Base-by-base conservation (phyloP, 30 jellyfish, hydroid and myxozoan species). In the Aurelia sp. region DNA sequence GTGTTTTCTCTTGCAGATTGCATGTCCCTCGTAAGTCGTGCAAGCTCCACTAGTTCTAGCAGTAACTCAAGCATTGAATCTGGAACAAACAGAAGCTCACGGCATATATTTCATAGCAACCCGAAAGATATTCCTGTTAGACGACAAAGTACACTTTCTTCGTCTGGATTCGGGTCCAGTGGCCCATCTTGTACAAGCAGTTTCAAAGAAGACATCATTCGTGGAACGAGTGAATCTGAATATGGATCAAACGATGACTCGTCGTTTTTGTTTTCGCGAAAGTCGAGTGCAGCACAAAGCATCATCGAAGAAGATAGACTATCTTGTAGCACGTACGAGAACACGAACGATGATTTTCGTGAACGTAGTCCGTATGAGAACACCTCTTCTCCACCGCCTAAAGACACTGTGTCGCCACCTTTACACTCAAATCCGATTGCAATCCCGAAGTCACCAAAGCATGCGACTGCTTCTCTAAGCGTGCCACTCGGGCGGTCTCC, bases 11-110 rank as follows among this genome's bases (percentile, higher is more conserved):
- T 69, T 40, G 16, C 74, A 84, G 93, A 84, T 73, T 17, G 82
- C 16, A 8, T 84, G 59, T 84, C 93, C 24, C 67, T 84, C 40
- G 78, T 74, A 40, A 84, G 93, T 50, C 93, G 93, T 20, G 76
- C 40, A 75, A 77, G 91, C 70, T 75, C 90, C 61, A 88, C 91
- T 80, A 88, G 91, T 38, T 88, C 96, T 9, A 81, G 83, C 38
- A 88, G 96, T 40, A 84, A 88, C 72, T 88, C 96, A 0, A 74
- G 90, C 19, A 63, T 84, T 31, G 85, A 59, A 38, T 69, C 72
- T n/a, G 62, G 76, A 10, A 15, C 76, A 1, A 35, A 50, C 40
- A 73, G 68, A 20, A 63, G 41, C 21, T 33, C 87, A 27, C 76
- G 58, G 5, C 53, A 69, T 24, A 62, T 53, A 0, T 18, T 53